Evolutionary conservation across 92 coral and sea anemone species (phyloP), one percentile per base, ranked within the genome.

Genomic region (Zoanthus sansibaricus): DNA sequence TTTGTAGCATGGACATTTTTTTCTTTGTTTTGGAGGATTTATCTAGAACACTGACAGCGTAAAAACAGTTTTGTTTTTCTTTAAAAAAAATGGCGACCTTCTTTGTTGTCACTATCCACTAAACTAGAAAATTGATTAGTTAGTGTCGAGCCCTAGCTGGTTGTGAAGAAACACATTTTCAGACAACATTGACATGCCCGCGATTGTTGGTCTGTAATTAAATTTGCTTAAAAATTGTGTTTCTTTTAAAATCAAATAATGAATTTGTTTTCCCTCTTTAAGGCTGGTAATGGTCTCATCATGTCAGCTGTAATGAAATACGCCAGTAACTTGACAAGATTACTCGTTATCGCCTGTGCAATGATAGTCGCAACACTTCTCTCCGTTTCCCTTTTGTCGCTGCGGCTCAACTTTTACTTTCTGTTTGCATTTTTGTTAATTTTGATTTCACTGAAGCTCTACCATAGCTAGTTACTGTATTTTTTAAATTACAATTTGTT

Each of bases 241-340:
- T 3, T 10, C 49, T 10, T 31, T 7, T 46, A 7, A 1, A 18
- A 25, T 25, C 25, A 25, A 16, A 33, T 16, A 64, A 13, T 54
- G 20, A 58, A 1, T 17, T 17, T 62, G 8, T 17, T 21, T 62
- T 62, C 54, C 54, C 7, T 11, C 7, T 49, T 49, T 49, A 49
- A 95, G 98, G 98, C 98, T 1, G 71, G 88, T 77, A 93, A 92
- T 83, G 98, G 98, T 49, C 87, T 93, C 8, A 93, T 95, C 7
- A 88, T 88, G 84, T 94, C 97, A 46, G 98, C 88, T 1, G 96
- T 94, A 7, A 95, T 95, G 98, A 95, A 95, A 62, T 93, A 95
- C 83, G 96, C 98, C 71, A 95, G 96, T 56, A 95, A 91, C 58
- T 88, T 95, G 5, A 94, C 94, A 55, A 88, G 97, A 18, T 87